These are phyloP conservation scores for Mystacornis crossleyi DNA, from an alignment of 2,113 vertebrate genomes.

Conservation along the genomic window DNA sequence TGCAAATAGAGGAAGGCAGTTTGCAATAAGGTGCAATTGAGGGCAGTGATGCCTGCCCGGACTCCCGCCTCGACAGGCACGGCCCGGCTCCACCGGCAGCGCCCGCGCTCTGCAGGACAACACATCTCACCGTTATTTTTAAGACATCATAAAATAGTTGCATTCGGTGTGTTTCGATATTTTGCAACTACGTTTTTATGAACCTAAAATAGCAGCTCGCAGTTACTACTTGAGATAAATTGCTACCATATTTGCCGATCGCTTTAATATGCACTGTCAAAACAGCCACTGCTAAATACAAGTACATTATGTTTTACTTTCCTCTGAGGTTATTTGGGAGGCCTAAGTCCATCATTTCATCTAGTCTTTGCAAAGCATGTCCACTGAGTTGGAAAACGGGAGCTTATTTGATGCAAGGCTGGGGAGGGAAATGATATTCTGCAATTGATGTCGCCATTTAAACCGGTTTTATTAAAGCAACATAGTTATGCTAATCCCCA, in stretches of 20 bases:
- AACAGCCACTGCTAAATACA: slow-evolving; percentile 34
- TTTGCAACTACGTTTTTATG: slow-evolving; percentile 62
- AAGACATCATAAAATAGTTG: slow-evolving; percentile 33
- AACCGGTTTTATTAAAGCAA: neutral
- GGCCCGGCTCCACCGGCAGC: neutral
- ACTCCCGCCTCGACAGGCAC: neutral
- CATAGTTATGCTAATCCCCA: neutral
- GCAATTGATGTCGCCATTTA: neutral
- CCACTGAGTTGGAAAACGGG: neutral
- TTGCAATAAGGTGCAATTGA: neutral
- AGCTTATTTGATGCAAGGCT: neutral
- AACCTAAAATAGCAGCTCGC: slow-evolving; percentile 55
- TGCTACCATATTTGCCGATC: slow-evolving; percentile 51
- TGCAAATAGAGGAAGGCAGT: slow-evolving; percentile 9
- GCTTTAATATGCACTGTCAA: neutral
- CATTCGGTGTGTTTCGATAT: neutral
- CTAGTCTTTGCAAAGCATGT: neutral
- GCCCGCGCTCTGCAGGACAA: accelerated
- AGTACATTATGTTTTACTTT: slow-evolving; percentile 22
- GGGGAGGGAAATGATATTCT: neutral
- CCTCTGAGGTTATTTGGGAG: neutral
- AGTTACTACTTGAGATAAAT: slow-evolving; percentile 63
- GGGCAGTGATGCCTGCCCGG: neutral
- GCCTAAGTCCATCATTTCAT: neutral
- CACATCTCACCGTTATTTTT: slow-evolving; percentile 14